These are phyloP conservation scores for Litocranius walleri DNA, from an alignment of 2,113 vertebrate species.

Conservation along the genomic window DNA sequence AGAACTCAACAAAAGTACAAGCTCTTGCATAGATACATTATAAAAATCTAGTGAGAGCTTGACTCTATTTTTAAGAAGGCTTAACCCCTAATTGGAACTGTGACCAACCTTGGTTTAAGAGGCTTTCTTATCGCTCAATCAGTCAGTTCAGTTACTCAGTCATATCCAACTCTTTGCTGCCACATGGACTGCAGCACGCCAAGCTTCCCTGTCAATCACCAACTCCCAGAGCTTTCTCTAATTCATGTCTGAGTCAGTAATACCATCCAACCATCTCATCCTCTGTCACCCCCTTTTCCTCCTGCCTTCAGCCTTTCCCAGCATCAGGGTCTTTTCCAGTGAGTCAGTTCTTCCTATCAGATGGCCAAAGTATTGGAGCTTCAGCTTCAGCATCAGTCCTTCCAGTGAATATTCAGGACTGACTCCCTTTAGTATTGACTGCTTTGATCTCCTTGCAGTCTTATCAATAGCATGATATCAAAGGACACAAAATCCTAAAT, in stretches of 20 bases:
- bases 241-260: background rate
- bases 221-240: background rate
- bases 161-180: fast-evolving
- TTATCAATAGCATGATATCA: background rate
- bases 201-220: background rate
- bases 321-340: background rate
- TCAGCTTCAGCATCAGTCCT: background rate
- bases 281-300: background rate
- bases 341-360: background rate
- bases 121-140: background rate
- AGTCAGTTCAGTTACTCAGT: background rate
- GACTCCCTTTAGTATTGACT: background rate
- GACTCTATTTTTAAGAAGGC: background rate
- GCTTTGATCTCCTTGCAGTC: background rate
- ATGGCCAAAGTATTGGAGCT: background rate
- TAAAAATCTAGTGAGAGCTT: background rate
- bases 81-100: background rate
- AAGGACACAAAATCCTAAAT: background rate
- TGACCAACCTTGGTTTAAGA: background rate
- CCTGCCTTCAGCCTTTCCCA: background rate
- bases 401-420: background rate
- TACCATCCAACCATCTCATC: background rate
- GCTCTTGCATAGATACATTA: background rate
- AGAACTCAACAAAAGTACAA: background rate
- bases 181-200: background rate